Percentiles rank a stretch among this genome's conserved stretches.
Evolutionary conservation across 2,113 vertebrate genomes (phyloP).

Genomic region (Ibidorhyncha struthersii): DNA sequence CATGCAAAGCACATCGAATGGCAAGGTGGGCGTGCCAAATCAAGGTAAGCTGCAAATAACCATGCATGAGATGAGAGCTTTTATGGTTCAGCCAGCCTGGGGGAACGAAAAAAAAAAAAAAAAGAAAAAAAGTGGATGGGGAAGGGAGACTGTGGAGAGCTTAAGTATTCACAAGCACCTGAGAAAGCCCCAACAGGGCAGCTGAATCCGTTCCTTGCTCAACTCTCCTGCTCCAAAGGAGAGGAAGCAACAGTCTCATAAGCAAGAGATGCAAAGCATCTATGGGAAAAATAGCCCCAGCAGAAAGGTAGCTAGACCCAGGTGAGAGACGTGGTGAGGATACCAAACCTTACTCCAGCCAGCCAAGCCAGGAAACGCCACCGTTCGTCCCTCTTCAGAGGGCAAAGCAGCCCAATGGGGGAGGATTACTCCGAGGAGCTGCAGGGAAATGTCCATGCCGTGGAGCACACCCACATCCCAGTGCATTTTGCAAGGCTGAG

Average conservation of each 20-base stretch:
- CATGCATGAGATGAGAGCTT: accelerated
- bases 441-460: neutral
- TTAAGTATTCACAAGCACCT: neutral
- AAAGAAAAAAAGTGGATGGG: neutral
- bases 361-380: neutral
- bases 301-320: neutral
- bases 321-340: neutral
- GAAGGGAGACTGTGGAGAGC: neutral
- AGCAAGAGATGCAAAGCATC: neutral
- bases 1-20: accelerated
- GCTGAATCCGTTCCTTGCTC: neutral
- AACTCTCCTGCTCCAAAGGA: neutral
- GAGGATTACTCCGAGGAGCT: neutral
- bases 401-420: accelerated
- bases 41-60: neutral
- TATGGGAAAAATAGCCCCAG: neutral
- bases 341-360: neutral
- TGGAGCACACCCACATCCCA: neutral
- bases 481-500: neutral
- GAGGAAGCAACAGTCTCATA: neutral
- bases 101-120: too few relatives aligned
- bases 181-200: neutral
- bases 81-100: neutral
- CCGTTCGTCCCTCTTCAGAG: neutral
- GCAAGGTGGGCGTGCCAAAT: neutral